phyloP scores from a whole-genome alignment of 64 coral and sea anemone genomes.

The Anthopleura sola region DNA sequence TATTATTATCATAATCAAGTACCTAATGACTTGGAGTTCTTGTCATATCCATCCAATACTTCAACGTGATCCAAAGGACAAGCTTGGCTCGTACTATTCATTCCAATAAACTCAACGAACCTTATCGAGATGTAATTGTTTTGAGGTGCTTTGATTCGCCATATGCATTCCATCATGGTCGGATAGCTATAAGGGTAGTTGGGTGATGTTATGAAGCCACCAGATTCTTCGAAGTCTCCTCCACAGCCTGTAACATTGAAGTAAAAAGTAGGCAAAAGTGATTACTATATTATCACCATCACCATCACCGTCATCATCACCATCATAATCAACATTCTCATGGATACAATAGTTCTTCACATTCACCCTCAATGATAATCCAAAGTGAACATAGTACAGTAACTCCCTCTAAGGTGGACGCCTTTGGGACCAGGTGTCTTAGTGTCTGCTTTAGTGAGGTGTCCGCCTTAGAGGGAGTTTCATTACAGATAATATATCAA shows the following conservation, averaged over 20 bases:
- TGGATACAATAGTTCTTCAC: neutral
- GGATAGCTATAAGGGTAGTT: constrained; percentile 73
- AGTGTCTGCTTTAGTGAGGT: too few relatives aligned
- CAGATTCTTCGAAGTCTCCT: constrained; percentile 35
- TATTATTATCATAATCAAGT: too few relatives aligned
- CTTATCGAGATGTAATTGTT: constrained; percentile 72
- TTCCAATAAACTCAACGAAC: constrained; percentile 63
- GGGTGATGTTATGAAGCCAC: constrained; percentile 51
- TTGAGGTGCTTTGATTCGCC: constrained; percentile 63
- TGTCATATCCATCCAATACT: constrained; percentile 62
- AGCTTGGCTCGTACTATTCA: constrained; percentile 48
- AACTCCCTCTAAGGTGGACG: too few relatives aligned
- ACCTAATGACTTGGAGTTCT: constrained; percentile 40
- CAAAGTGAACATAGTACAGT: too few relatives aligned
- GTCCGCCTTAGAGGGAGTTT: too few relatives aligned
- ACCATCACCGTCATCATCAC: neutral
- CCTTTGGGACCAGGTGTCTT: too few relatives aligned
- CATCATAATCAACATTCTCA: neutral
- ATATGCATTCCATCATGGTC: constrained; percentile 61
- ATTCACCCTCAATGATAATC: neutral
- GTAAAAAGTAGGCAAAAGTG: too few relatives aligned
- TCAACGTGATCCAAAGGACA: constrained; percentile 65
- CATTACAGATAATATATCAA: too few relatives aligned
- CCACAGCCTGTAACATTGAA: constrained; percentile 59
- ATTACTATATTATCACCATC: too few relatives aligned